These are phyloP conservation scores for Osedax frankpressi DNA, from an alignment of 2,888 invertebrate species.

Conservation along the genomic window DNA sequence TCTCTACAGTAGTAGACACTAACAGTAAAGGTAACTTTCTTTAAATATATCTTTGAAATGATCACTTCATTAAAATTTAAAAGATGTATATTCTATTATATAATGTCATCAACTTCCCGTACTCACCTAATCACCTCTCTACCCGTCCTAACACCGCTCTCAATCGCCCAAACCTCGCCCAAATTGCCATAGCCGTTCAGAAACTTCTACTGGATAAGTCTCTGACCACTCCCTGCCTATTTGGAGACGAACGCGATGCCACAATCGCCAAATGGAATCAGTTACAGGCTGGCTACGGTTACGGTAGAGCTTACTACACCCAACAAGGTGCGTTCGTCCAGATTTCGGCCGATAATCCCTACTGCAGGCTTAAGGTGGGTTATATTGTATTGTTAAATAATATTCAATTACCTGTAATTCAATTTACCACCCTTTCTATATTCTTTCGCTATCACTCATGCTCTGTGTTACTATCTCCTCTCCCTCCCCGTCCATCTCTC, in stretches of 20 bases:
- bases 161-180: neutral
- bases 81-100: too few species aligned
- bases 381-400: neutral
- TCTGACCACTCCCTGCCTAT: slow-evolving; percentile 51
- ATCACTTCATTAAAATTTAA: too few species aligned
- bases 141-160: neutral
- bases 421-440: too few species aligned
- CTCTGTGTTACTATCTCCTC: too few species aligned
- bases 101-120: too few species aligned
- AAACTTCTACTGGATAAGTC: neutral
- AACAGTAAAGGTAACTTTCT: too few species aligned
- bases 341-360: slow-evolving; percentile 73
- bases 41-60: too few species aligned
- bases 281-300: slow-evolving; percentile 56
- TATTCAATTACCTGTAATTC: too few species aligned
- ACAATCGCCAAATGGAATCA: slow-evolving; percentile 88
- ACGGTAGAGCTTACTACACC: slow-evolving; percentile 54
- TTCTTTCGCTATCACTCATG: too few species aligned
- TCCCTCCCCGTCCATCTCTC: too few species aligned
- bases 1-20: too few species aligned
- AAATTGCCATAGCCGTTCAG: neutral
- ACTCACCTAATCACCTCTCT: too few species aligned
- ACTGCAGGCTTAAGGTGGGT: slow-evolving; percentile 70
- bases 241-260: slow-evolving; percentile 85
- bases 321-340: slow-evolving; percentile 65